Evolutionary conservation across 2,113 vertebrate species (phyloP).

Genomic region (Thunnus thynnus): DNA sequence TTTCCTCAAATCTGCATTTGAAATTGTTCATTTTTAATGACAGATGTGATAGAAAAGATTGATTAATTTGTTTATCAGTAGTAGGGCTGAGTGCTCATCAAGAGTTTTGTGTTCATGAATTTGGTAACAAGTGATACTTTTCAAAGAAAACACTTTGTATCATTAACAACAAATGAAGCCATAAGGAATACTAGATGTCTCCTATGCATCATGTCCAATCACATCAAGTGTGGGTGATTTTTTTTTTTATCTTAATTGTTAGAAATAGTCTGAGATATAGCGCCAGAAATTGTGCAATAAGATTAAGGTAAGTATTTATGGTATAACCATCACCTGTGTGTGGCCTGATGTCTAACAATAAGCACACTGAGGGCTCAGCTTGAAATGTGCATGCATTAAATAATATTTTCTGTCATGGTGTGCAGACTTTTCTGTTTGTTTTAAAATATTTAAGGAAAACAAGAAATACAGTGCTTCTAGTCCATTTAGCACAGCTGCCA

Average conservation of each 20-base stretch:
- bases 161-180: constrained; percentile 23
- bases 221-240: neutral
- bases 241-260: neutral
- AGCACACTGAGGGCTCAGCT: no score
- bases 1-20: neutral
- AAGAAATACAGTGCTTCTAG: neutral
- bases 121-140: neutral
- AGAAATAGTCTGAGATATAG: no score
- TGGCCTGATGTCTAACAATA: no score
- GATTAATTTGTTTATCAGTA: constrained; percentile 23
- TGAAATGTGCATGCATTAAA: no score
- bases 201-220: neutral
- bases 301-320: no score
- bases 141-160: neutral
- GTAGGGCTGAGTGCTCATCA: neutral
- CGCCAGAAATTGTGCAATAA: no score
- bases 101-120: neutral
- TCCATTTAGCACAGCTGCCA: neutral
- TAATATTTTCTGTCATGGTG: no score
- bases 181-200: neutral
- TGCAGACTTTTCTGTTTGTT: no score
- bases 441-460: no score
- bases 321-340: no score
- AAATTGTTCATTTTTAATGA: neutral
- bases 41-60: neutral